Base-by-base conservation (phyloP, 2,113 vertebrate genomes). In the Piliocolobus tephrosceles region DNA sequence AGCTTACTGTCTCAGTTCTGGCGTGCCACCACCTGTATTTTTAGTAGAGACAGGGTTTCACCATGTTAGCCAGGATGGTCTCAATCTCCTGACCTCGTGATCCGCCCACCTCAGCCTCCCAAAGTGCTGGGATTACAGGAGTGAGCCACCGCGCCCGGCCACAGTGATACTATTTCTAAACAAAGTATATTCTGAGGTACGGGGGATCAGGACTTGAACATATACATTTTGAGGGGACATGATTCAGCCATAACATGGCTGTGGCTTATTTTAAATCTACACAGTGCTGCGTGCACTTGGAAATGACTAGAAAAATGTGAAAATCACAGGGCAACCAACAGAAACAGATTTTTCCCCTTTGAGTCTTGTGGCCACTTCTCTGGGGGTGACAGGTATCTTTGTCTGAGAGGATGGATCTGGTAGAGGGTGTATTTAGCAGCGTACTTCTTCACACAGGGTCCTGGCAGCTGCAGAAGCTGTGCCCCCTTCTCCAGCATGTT, bases 181-280 rank as follows among this genome's bases (percentile, higher is more conserved):
- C 25, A 55, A 79, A 43, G 27, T 35, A 12, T 81, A 50, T 50
- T 78, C 73, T 61, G 25, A 52, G 22, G 22, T 52, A 6, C 30
- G 70, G 17, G n/a, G 76, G 18, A 1, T 70, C 43, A 70, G 32
- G 27, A 40, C n/a, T 52, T 82, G 16, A 27, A 38, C 25, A 25
- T 43, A 14, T 38, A 23, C 47, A 58, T 85, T 83, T 73, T 5
- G 79, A 81, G 50, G 27, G n/a, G 43, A 73, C 50, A 47, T 58
- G 25, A 0, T 68, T 45, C 32, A 90, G 58, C 80, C 55, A 27
- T 61, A 35, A 85, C 8, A 40, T 13, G 6, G 30, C 14, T 72
- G 11, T 75, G 22, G 12, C 30, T 94, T 94, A 61, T 95, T 96
- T 95, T 79, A 79, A 66, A 52, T 88, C 61, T 83, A 6, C 8